Evolutionary conservation across 2,113 vertebrate species (phyloP), one percentile per base, ranked within the genome.

Genomic region (Heterochromis multidens): DNA sequence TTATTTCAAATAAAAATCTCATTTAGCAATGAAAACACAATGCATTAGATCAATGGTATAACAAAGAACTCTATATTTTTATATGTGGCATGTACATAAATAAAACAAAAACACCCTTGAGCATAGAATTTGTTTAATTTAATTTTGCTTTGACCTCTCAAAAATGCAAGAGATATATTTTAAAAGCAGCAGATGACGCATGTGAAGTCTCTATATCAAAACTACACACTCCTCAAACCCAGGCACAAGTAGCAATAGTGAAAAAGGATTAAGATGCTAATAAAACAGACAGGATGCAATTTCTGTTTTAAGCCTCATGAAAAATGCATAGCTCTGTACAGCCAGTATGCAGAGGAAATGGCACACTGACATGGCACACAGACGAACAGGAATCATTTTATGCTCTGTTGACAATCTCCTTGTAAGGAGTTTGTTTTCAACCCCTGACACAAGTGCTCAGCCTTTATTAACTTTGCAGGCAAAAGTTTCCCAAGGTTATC

Each of bases 231-330:
- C 61, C 21, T 84, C 70, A 86, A 61, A 77, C 81, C 29, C 77
- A 88, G 90, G 83, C 82, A 56, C 58, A 63, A 84, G 85, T 63
- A 35, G 79, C 80, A 84, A 90, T 89, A 87, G 90, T 87, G 90
- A 83, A 84, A 79, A 86, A 82, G 95, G 92, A 96, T 95, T 95
- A 94, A 95, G 95, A 96, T 95, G 94, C 91, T 93, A 95, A 96
- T 94, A 94, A 95, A 94, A 93, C 88, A 91, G 91, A 89, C 91
- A 89, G 88, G 81, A 94, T 94, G 92, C 92, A 90, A 92, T 95
- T 95, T 80, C 88, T 88, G 82, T 87, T 91, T 93, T 93, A 94
- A 95, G 91, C 88, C 87, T 91, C 86, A 95, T 95, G 90, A 94
- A 96, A 96, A 94, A 96, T 95, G 93, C 89, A 96, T 93, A 70